Conservation (phyloP, 2,888 invertebrate genomes). For the Lochmaea capreae region DNA sequence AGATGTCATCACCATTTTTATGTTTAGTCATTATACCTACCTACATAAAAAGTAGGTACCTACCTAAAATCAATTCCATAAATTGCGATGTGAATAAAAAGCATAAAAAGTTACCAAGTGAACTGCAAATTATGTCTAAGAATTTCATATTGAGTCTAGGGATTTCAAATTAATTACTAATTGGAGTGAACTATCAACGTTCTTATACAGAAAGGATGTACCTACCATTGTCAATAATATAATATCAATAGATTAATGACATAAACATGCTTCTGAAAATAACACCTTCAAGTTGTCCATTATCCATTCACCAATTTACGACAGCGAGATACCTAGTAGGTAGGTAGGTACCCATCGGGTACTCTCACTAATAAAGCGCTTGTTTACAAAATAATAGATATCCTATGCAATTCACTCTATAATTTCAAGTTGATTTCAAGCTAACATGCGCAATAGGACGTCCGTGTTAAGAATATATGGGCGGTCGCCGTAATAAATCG, state of each 20-base stretch:
- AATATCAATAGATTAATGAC: conserved; percentile 32
- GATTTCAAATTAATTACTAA: conserved; percentile 22
- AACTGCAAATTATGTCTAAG: neutral
- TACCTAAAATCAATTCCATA: too few species aligned
- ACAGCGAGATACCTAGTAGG: conserved; percentile 18
- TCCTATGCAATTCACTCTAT: conserved; percentile 48
- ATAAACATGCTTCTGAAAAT: conserved; percentile 54
- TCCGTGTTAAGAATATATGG: conserved; percentile 54
- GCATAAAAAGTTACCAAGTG: neutral
- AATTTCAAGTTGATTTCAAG: conserved; percentile 46
- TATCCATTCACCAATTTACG: conserved; percentile 41
- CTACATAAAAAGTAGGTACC: too few species aligned
- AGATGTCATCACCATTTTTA: too few species aligned
- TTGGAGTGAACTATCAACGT: conserved; percentile 23
- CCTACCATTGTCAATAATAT: conserved; percentile 31
- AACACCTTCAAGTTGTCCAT: conserved; percentile 55
- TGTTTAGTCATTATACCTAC: too few species aligned
- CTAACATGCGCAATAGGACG: conserved; percentile 55
- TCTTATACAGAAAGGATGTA: conserved; percentile 32
- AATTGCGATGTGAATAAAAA: neutral
- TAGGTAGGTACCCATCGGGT: conserved; percentile 44
- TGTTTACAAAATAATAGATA: conserved; percentile 65
- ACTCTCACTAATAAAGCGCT: conserved; percentile 61
- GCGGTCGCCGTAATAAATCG: conserved; percentile 61
- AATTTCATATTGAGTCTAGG: conserved; percentile 1